Conservation (phyloP, 1,140 invertebrate species). For the Trichogramma pretiosum region DNA sequence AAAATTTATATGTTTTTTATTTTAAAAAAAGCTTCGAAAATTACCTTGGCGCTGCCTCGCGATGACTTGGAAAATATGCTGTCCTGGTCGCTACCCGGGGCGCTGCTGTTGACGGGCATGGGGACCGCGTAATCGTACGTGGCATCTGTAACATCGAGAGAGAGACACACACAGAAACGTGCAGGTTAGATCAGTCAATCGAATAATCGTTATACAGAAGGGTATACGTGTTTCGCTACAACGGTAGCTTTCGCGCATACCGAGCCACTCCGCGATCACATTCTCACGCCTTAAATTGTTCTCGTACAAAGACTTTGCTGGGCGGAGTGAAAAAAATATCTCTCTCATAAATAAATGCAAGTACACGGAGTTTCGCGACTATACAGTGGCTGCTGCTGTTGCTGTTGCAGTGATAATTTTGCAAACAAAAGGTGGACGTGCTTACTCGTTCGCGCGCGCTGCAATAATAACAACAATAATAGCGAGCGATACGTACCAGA, state of each 20-base stretch:
- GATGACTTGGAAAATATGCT: slow-evolving; percentile 48
- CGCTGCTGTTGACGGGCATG: slow-evolving; percentile 45
- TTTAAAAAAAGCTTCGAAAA: too few relatives aligned
- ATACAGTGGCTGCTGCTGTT: too few relatives aligned
- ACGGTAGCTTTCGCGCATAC: too few relatives aligned
- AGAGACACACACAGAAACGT: slow-evolving; percentile 35
- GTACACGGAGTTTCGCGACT: too few relatives aligned
- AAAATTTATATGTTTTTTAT: too few relatives aligned
- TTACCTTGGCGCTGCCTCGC: slow-evolving; percentile 44
- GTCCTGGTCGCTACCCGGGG: slow-evolving; percentile 45
- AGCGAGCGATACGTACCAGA: slow-evolving; percentile 36
- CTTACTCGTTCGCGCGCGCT: neutral
- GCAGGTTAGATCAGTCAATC: slow-evolving; percentile 22
- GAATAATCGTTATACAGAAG: too few relatives aligned
- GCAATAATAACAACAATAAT: too few relatives aligned
- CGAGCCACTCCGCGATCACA: too few relatives aligned
- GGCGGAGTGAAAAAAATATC: too few relatives aligned
- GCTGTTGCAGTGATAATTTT: slow-evolving; percentile 5
- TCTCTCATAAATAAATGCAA: slow-evolving; percentile 16
- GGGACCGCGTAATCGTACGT: slow-evolving; percentile 49
- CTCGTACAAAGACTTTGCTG: too few relatives aligned
- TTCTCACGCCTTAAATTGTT: too few relatives aligned
- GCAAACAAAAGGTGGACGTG: slow-evolving; percentile 6
- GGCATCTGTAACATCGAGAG: slow-evolving; percentile 36
- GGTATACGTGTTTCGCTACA: too few relatives aligned